Evolutionary conservation across 2,113 vertebrate species (phyloP), one percentile per base, ranked within the genome.

Genomic region (Chloropsis cyanopogon): DNA sequence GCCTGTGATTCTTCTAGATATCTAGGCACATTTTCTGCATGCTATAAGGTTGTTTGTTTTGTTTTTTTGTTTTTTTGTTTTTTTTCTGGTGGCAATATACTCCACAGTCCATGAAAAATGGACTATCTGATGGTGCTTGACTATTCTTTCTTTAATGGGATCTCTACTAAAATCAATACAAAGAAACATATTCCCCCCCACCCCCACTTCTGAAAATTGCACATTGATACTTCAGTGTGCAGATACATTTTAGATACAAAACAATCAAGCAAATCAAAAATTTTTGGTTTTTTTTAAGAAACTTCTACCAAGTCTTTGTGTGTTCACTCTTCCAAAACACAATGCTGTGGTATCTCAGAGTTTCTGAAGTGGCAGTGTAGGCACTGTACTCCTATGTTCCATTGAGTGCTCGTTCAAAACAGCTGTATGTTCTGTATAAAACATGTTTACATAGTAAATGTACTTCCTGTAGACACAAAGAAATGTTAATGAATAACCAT

Each of bases 361-460:
- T 72, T 92, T 91, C 86, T 91, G 86, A 91, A 92, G 79, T 91
- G 93, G 75, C 87, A 88, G 42, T 39, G 85, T 83, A 89, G 92
- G 86, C 88, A 95, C 90, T 92, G 71, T 87, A 92, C 64, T 92
- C 95, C 64, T 90, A 83, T 57, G 92, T 95, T 94, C 88, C 93
- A 91, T 73, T 93, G 88, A 95, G 63, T 80, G 66, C 78, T 72
- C 0, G 71, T 88, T 92, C 86, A 83, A 94, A 95, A 95, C 93
- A 96, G 95, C 94, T 97, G 94, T 92, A 95, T 96, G 89, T 93
- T 88, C 84, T 65, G 82, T 91, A 95, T 95, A 95, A 96, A 95
- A 93, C 85, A 90, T 97, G 95, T 96, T 96, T 97, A 96, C 95
- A 96, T 87, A 97, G 93, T 84, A 96, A 96, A 95, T 96, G 95